Percentiles rank a stretch among this genome's conserved stretches.
Evolutionary conservation across 1,140 invertebrate genomes (phyloP).

Genomic region (Danaus melanippus): DNA sequence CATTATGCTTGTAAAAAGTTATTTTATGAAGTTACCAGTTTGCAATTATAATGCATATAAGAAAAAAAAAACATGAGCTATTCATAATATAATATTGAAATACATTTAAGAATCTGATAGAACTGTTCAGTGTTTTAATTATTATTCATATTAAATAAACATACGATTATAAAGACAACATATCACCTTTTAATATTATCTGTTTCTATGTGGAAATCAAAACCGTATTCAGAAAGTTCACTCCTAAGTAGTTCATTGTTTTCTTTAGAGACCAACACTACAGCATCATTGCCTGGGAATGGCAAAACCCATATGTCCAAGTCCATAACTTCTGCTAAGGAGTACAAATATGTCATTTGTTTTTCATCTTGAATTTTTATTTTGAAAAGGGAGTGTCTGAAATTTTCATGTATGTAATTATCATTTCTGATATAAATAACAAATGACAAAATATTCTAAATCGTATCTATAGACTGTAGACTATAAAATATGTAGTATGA

Average conservation of each 20-base stretch:
- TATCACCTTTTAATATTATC: constrained; percentile 18
- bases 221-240: constrained; percentile 5
- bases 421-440: too few species aligned
- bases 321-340: constrained; percentile 1
- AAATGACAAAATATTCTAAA: too few species aligned
- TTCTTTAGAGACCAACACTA: constrained; percentile 12
- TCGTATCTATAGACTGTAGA: too few species aligned
- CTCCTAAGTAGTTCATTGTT: constrained; percentile 4
- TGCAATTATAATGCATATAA: too few species aligned
- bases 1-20: too few species aligned
- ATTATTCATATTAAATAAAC: neutral
- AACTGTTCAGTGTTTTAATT: constrained; percentile 1
- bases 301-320: constrained; percentile 13
- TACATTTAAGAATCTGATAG: neutral
- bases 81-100: constrained; percentile 5
- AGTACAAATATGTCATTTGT: constrained; percentile 4
- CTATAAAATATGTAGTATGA: too few species aligned
- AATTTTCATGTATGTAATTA: neutral
- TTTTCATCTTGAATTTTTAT: constrained; percentile 8
- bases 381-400: constrained; percentile 10
- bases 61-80: too few species aligned
- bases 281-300: constrained; percentile 1
- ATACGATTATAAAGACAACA: neutral
- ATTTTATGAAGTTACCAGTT: too few species aligned
- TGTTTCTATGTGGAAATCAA: constrained; percentile 7